Evolutionary conservation across 1,140 invertebrate genomes (phyloP).

Genomic region (Zophobas morio): DNA sequence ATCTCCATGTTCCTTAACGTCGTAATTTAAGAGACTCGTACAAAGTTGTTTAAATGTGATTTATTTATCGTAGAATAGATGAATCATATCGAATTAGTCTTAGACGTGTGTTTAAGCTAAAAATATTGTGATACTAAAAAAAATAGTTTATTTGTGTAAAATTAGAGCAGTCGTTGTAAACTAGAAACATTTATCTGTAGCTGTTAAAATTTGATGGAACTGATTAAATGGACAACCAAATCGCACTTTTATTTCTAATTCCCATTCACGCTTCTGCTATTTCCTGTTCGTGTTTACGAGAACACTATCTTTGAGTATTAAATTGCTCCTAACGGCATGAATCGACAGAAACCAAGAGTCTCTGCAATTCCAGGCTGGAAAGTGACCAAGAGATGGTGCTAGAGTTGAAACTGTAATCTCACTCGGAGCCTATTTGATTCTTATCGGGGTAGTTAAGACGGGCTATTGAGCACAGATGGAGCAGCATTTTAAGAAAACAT

Average conservation of each 20-base stretch:
- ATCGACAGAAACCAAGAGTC: background rate
- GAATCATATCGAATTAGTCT: conserved; percentile 41
- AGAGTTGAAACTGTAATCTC: conserved; percentile 12
- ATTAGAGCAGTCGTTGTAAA: conserved; percentile 33
- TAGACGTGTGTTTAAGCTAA: conserved; percentile 42
- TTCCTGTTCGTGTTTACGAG: background rate
- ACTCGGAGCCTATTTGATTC: conserved; percentile 11
- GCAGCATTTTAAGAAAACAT: conserved; percentile 6
- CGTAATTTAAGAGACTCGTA: conserved; percentile 35
- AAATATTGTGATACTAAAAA: conserved; percentile 45
- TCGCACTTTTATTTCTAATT: conserved; percentile 10
- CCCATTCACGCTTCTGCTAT: conserved; percentile 6
- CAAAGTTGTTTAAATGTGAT: conserved; percentile 41
- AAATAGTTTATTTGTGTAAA: conserved; percentile 43
- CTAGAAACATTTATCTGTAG: conserved; percentile 42
- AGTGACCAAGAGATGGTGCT: conserved; percentile 22
- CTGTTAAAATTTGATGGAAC: conserved; percentile 50
- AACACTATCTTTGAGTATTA: background rate
- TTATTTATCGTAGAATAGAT: conserved; percentile 41
- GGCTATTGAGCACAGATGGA: conserved; percentile 9
- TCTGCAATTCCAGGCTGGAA: background rate
- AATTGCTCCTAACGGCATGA: background rate
- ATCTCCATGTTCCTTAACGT: conserved; percentile 42
- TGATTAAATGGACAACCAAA: conserved; percentile 44
- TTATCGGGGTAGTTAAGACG: conserved; percentile 21